Conservation (phyloP, 2,113 vertebrate species). For the Apodemus sylvaticus region DNA sequence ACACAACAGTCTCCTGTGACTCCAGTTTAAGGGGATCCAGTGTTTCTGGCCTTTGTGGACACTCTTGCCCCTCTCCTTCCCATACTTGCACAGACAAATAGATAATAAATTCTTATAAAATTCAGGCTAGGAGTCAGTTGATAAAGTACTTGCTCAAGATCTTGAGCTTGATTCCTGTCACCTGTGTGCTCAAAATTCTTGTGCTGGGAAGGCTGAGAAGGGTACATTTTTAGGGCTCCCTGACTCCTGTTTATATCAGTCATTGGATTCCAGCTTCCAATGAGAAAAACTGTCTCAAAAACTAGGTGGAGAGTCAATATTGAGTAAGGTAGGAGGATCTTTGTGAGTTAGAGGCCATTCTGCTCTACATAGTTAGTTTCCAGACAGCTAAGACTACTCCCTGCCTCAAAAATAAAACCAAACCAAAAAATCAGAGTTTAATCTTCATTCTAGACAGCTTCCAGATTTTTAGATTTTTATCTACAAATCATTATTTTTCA, state of each 20-base stretch:
- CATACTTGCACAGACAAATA: background rate
- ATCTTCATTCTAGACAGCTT: constrained; percentile 25
- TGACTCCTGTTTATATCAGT: background rate
- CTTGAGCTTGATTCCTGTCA: background rate
- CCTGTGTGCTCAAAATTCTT: background rate
- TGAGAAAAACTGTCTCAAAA: background rate
- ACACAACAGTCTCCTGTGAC: background rate
- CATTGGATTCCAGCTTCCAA: no score
- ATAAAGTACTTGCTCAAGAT: no score
- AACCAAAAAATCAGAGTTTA: background rate
- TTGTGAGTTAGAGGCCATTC: background rate
- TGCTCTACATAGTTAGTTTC: background rate
- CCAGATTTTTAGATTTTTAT: background rate
- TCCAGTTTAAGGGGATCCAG: background rate
- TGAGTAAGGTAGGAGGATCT: background rate
- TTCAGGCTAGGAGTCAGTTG: no score
- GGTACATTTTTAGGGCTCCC: background rate
- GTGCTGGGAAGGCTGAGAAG: background rate
- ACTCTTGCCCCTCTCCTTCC: background rate
- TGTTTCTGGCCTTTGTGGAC: background rate
- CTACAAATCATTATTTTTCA: background rate
- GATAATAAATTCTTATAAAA: background rate
- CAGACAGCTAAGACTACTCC: background rate
- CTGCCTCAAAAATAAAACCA: background rate
- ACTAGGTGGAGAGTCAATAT: no score